Conservation (phyloP, 2,888 invertebrate species). For the Caenorhabditis doughertyi region DNA sequence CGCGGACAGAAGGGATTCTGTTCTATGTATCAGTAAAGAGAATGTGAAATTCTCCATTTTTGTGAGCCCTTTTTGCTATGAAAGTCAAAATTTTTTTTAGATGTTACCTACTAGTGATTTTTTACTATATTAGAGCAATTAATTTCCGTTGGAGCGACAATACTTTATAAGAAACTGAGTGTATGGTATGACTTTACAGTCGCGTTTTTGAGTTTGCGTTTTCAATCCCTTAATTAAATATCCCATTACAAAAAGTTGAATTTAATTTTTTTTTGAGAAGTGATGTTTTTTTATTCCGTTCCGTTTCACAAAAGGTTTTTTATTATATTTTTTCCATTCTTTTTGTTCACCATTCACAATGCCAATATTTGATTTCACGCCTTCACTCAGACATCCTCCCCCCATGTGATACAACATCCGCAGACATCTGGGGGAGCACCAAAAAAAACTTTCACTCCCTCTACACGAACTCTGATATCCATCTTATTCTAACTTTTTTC, state of each 20-base stretch:
- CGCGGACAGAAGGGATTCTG: slow-evolving; percentile 31
- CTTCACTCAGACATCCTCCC: slow-evolving; percentile 39
- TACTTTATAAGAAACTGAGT: no score
- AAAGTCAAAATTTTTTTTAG: no score
- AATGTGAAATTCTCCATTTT: background rate
- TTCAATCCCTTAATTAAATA: no score
- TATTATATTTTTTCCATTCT: background rate
- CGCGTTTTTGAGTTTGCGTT: no score
- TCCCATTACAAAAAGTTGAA: no score
- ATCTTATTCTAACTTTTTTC: slow-evolving; percentile 50
- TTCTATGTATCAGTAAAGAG: slow-evolving; percentile 39
- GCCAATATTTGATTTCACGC: slow-evolving; percentile 54
- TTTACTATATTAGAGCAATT: no score
- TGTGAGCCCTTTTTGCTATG: no score
- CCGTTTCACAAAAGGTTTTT: background rate
- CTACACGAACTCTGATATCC: slow-evolving; percentile 52
- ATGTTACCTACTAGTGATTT: no score
- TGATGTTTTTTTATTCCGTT: no score
- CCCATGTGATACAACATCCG: slow-evolving; percentile 53
- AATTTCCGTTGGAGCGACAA: no score
- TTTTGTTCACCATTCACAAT: slow-evolving; percentile 11
- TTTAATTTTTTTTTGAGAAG: no score
- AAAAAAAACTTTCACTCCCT: slow-evolving; percentile 24
- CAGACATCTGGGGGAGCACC: slow-evolving; percentile 35
- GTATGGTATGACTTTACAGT: no score